A percentile compares a stretch with the other conserved stretches of the same genome.
Evolutionary conservation across 1,140 invertebrate species (phyloP).

Genomic region (Rhynchophorus ferrugineus): DNA sequence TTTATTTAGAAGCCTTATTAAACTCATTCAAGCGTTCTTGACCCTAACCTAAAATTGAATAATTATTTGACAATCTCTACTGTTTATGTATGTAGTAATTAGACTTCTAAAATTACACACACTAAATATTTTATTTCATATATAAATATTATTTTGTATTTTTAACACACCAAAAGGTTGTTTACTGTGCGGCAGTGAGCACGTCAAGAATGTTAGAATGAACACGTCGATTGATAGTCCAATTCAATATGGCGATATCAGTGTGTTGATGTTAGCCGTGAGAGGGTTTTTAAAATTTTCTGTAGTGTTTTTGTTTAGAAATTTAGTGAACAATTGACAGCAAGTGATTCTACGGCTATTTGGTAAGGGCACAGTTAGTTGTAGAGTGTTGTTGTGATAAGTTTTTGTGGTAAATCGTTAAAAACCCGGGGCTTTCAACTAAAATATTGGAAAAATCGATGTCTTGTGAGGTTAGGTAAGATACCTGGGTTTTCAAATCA

Average conservation of each 20-base stretch:
- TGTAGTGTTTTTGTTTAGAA: constrained; percentile 5
- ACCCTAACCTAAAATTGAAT: too few relatives aligned
- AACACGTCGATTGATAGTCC: constrained; percentile 3
- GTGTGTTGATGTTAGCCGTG: constrained; percentile 13
- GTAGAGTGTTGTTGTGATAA: neutral
- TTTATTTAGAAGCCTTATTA: too few relatives aligned
- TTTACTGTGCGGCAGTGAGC: neutral
- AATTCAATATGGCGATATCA: constrained; percentile 22
- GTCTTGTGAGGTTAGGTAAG: constrained; percentile 8
- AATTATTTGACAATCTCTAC: too few relatives aligned
- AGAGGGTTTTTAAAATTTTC: constrained; percentile 6
- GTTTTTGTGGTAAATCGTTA: neutral
- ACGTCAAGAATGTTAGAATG: constrained; percentile 7
- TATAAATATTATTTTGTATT: too few relatives aligned
- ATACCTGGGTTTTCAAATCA: constrained; percentile 3
- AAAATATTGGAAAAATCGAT: constrained; percentile 10
- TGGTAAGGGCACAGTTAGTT: too few relatives aligned
- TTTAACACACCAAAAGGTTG: too few relatives aligned
- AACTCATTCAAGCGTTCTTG: too few relatives aligned
- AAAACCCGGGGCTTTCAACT: neutral
- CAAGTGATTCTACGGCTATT: too few relatives aligned
- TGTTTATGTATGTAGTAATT: too few relatives aligned
- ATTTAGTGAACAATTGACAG: too few relatives aligned
- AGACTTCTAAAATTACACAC: too few relatives aligned
- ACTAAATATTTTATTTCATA: too few relatives aligned